Percentiles rank a stretch among this genome's conserved stretches.
Evolutionary conservation across 2,888 invertebrate genomes (phyloP).

Genomic region (Drosophila ustulata): DNA sequence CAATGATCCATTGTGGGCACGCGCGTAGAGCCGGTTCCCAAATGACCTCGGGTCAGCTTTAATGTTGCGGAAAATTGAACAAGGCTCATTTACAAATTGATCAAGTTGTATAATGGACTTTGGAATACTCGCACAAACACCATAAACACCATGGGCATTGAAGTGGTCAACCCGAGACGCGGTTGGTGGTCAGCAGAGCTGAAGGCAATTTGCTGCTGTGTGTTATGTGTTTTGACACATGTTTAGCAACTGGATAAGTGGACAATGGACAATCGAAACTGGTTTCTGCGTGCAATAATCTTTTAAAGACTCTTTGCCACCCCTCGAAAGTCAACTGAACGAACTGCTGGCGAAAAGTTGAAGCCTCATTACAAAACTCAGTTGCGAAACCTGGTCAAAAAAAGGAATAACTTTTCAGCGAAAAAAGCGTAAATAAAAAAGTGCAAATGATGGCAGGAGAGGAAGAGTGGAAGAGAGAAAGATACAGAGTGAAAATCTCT

Average conservation of each 20-base stretch:
- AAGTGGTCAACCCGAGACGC: conserved; percentile 56
- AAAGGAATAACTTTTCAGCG: conserved; percentile 7
- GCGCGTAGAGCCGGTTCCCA: conserved; percentile 40
- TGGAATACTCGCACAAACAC: conserved; percentile 12
- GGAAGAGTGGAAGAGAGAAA: neutral
- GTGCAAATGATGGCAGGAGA: neutral
- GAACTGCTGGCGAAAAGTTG: conserved; percentile 30
- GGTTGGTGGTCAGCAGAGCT: conserved; percentile 59
- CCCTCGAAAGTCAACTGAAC: conserved; percentile 10
- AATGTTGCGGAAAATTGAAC: conserved; percentile 69
- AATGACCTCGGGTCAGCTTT: conserved; percentile 75
- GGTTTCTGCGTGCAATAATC: conserved; percentile 26
- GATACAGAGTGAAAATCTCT: conserved; percentile 31
- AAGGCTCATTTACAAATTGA: conserved; percentile 62
- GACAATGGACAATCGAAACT: conserved; percentile 41
- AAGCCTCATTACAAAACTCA: conserved; percentile 44
- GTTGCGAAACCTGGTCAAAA: conserved; percentile 28
- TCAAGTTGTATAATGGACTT: conserved; percentile 37
- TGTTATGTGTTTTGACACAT: conserved; percentile 42
- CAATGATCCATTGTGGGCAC: conserved; percentile 37
- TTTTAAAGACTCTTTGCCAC: neutral
- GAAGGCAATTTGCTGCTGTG: conserved; percentile 40
- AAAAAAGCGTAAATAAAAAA: conserved; percentile 23
- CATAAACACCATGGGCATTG: conserved; percentile 17
- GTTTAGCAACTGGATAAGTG: conserved; percentile 34